Conservation (phyloP, 2,113 vertebrate species). For the Alexandromys fortis region DNA sequence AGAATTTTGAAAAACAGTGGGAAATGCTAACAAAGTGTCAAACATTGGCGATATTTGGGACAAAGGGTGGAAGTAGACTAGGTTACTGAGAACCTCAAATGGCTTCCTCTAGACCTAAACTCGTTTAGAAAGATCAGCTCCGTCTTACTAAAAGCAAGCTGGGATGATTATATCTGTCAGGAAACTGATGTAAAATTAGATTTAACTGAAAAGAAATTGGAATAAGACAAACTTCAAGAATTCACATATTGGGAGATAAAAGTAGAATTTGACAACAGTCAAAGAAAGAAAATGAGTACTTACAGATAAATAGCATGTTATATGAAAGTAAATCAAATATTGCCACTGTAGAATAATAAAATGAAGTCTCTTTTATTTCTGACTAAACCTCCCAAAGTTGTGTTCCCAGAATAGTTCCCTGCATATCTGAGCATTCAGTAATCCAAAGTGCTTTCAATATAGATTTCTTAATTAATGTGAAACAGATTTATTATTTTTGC, state of each 20-base stretch:
- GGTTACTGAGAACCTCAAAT: background rate
- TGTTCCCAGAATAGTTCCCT: too few species aligned
- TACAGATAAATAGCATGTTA: background rate
- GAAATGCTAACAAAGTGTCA: background rate
- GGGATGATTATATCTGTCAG: background rate
- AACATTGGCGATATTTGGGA: background rate
- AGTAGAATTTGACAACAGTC: background rate
- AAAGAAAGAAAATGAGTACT: background rate
- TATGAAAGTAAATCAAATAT: too few species aligned
- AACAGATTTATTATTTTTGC: too few species aligned
- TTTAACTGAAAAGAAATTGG: background rate
- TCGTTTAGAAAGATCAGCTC: background rate
- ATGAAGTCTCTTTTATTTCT: too few species aligned
- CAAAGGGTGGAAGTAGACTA: background rate
- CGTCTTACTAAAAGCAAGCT: background rate
- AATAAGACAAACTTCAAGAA: background rate
- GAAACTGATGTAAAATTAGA: background rate
- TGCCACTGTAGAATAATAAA: too few species aligned
- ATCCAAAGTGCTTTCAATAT: too few species aligned
- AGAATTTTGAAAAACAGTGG: too few species aligned
- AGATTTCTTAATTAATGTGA: too few species aligned
- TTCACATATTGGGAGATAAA: background rate
- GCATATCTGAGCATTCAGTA: too few species aligned
- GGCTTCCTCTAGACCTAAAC: background rate
- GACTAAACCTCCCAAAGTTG: too few species aligned